These are phyloP conservation scores for Poecile montanus DNA, from an alignment of 2,797 vertebrate genomes.

Conservation along the genomic window DNA sequence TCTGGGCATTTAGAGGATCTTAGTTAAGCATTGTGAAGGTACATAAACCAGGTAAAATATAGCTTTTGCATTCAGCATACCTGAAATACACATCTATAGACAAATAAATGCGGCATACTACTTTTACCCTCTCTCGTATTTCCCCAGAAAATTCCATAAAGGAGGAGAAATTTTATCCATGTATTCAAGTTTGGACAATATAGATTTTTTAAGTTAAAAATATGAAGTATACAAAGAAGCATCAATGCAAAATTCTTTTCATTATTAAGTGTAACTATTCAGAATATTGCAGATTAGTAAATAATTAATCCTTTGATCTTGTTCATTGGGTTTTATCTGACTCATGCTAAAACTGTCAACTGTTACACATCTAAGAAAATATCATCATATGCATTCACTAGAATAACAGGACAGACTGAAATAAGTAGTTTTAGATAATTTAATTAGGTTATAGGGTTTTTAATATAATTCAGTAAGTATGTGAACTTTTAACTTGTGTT, in stretches of 20 bases:
- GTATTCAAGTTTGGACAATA: neutral
- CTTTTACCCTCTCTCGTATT: neutral
- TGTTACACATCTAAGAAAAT: constrained; percentile 61
- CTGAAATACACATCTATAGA: neutral
- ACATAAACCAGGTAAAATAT: neutral
- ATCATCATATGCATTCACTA: constrained; percentile 61
- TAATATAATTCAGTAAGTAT: constrained; percentile 81
- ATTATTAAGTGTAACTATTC: constrained; percentile 17
- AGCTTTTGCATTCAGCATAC: neutral
- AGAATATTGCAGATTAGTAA: constrained; percentile 36
- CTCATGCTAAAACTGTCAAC: constrained; percentile 58
- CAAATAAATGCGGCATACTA: neutral
- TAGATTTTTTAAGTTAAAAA: constrained; percentile 34
- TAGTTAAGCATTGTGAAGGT: neutral
- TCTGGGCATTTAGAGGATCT: neutral
- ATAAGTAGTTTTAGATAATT: constrained; percentile 79
- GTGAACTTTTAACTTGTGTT: constrained; percentile 84
- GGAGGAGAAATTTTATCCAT: neutral
- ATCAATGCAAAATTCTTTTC: constrained; percentile 19
- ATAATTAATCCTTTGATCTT: constrained; percentile 43
- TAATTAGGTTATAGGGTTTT: constrained; percentile 79
- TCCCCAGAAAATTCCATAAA: neutral
- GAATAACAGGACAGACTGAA: constrained; percentile 70
- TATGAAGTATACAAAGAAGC: neutral
- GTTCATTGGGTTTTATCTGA: constrained; percentile 47